Evolutionary conservation across 2,797 vertebrate genomes (phyloP).

Genomic region (Melanotaenia maccullochi): DNA sequence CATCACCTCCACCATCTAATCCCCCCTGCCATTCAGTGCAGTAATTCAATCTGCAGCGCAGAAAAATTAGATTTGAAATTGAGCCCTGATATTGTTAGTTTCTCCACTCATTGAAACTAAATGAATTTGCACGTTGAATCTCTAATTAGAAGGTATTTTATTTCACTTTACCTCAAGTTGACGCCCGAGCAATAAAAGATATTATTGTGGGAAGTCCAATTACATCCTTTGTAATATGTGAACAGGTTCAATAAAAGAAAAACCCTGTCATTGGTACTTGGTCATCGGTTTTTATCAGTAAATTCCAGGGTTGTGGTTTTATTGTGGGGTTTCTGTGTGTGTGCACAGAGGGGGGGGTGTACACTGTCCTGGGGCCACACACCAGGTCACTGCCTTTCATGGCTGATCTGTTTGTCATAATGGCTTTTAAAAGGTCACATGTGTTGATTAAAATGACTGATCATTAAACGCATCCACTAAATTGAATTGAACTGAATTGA

Average conservation of each 20-base stretch:
- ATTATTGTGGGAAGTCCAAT: slow-evolving; percentile 47
- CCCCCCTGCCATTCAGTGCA: slow-evolving; percentile 12
- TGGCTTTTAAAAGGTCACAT: slow-evolving; percentile 80
- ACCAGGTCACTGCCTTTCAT: slow-evolving; percentile 71
- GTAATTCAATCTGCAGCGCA: slow-evolving; percentile 64
- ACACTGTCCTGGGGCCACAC: slow-evolving; percentile 45
- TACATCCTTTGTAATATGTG: slow-evolving; percentile 13
- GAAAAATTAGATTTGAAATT: slow-evolving; percentile 69
- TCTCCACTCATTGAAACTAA: slow-evolving; percentile 65
- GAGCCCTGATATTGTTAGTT: slow-evolving; percentile 70
- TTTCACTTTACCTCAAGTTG: slow-evolving; percentile 62
- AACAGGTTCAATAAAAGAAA: slow-evolving; percentile 5
- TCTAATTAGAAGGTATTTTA: slow-evolving; percentile 77
- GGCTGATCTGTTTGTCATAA: slow-evolving; percentile 79
- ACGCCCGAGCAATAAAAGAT: slow-evolving; percentile 50
- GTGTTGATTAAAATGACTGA: slow-evolving; percentile 80
- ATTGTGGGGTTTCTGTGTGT: neutral
- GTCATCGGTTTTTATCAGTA: neutral
- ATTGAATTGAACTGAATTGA: slow-evolving; percentile 28
- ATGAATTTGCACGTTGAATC: slow-evolving; percentile 66
- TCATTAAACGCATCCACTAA: slow-evolving; percentile 65
- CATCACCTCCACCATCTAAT: neutral
- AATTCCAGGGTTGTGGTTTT: neutral
- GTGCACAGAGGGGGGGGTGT: slow-evolving; percentile 44
- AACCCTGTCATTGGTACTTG: neutral